Conservation (phyloP, 1,140 invertebrate genomes). For the Trachymyrmex cornetzi region DNA sequence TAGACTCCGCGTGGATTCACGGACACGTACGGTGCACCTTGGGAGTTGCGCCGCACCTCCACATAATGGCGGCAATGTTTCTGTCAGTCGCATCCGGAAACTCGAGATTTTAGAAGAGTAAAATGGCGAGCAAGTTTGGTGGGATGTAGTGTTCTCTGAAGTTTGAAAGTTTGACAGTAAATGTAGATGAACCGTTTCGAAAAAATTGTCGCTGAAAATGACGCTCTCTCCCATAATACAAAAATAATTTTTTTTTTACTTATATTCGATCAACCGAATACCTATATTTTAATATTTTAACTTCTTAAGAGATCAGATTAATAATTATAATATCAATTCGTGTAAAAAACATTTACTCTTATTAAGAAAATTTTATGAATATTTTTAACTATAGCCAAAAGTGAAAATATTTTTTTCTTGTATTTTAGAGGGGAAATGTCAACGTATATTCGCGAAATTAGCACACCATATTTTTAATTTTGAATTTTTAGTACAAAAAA, state of each 20-base stretch:
- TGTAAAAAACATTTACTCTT: neutral
- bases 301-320: neutral
- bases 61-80: constrained; percentile 54
- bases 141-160: constrained; percentile 18
- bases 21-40: constrained; percentile 45
- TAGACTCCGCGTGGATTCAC: constrained; percentile 22
- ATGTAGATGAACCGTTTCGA: neutral
- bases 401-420: too few relatives aligned
- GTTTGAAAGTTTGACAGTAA: constrained; percentile 39
- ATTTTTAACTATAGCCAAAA: too few relatives aligned
- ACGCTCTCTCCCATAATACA: neutral
- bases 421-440: too few relatives aligned
- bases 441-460: too few relatives aligned
- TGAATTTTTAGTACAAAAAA: too few relatives aligned
- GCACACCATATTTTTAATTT: too few relatives aligned
- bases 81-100: constrained; percentile 38
- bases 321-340: neutral
- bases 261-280: neutral
- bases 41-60: constrained; percentile 39
- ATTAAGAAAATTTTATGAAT: neutral
- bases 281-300: neutral
- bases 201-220: neutral
- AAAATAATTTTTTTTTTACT: neutral
- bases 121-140: constrained; percentile 13
- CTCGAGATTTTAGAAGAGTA: constrained; percentile 26